Base-by-base conservation (phyloP, 1,140 invertebrate genomes). In the Neotoxoptera formosana region DNA sequence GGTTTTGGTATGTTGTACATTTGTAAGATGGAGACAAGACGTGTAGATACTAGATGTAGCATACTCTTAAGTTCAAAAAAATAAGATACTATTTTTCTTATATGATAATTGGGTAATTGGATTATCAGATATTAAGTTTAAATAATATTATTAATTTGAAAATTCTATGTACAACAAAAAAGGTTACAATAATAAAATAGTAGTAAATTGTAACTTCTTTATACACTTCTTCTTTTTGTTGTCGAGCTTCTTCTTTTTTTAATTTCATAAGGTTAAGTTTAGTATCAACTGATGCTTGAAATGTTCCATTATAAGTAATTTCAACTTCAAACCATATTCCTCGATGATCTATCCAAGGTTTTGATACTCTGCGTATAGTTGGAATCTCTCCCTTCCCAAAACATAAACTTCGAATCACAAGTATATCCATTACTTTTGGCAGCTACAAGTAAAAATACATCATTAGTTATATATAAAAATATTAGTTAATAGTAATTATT, bases 271-370 rank as follows among this genome's bases (percentile, higher is more conserved):
- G 96, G 96, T 99, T 99, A 48, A 99, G 95, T 95, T 99, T 98
- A 0, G 99, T 99, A 94, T 98, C 98, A n/a, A 99, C 96, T 3
- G 98, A 98, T 96, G 99, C 97, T 93, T 97, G 96, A 51, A 98
- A 96, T 90, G 97, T 96, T 56, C 99, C 99, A 94, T 97, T 97
- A 95, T 99, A 99, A 21, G 96, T 97, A 83, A 99, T 95, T 95
- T 99, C 98, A 25, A 99, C 96, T 95, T 99, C 98, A 8, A 99
- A 96, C 99, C 99, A 99, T 36, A 99, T 95, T 8, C 99, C 99
- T 94, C 97, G 96, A 94, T 98, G 97, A 95, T 99, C 98, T 56
- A 98, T 95, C 88, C 96, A 95, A 0, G 98, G 98, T 94, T 97
- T 96, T 51, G 96, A 96, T 51, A 97, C 96, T 89, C 97, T 96